These are phyloP conservation scores for Okamejei kenojei DNA, from an alignment of 2,797 vertebrate species.

Conservation along the genomic window DNA sequence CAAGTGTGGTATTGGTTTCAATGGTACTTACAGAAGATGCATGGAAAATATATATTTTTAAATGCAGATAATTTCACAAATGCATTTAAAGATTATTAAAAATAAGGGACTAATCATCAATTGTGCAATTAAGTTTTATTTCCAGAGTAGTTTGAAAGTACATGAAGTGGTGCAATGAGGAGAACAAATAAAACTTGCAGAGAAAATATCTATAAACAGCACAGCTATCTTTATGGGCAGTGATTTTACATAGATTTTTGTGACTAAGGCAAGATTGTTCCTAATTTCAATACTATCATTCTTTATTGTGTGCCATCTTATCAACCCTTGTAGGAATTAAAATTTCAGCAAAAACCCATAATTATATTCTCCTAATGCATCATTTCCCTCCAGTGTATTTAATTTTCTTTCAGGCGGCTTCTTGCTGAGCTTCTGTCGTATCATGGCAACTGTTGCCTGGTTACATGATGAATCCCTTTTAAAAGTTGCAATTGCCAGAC, in stretches of 20 bases:
- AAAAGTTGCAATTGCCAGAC: neutral
- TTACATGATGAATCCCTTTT: neutral
- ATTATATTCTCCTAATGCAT: neutral
- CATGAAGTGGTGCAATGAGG: neutral
- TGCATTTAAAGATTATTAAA: neutral
- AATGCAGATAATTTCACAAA: neutral
- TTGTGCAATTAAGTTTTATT: neutral
- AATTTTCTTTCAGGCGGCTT: constrained; percentile 8
- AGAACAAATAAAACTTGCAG: neutral
- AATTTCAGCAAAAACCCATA: neutral
- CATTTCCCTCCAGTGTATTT: neutral
- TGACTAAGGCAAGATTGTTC: neutral
- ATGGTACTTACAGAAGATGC: neutral
- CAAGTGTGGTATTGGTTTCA: neutral
- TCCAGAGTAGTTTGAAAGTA: neutral
- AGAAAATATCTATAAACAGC: neutral
- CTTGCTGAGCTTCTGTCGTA: constrained; percentile 1
- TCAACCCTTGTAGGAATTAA: neutral
- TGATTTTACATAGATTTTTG: neutral
- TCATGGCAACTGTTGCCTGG: constrained; percentile 26
- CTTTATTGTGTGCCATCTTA: neutral
- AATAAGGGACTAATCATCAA: neutral
- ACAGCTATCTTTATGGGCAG: neutral
- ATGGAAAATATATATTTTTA: neutral
- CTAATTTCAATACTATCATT: neutral